Percentiles rank a stretch among this genome's conserved stretches.
These are phyloP conservation scores for Cheilosia vernalis DNA, from an alignment of 2,888 invertebrate species.

Conservation along the genomic window DNA sequence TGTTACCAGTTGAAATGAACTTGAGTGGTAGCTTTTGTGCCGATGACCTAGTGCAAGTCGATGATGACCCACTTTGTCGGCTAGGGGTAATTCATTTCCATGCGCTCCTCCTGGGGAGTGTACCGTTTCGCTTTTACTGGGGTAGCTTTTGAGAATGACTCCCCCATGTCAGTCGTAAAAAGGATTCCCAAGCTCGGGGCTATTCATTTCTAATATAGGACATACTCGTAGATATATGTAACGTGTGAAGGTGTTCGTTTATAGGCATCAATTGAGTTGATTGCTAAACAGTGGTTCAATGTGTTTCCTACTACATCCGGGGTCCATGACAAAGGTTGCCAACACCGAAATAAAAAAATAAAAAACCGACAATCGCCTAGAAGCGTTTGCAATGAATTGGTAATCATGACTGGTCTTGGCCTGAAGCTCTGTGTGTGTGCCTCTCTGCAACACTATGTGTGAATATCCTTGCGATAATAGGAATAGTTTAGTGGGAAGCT, in stretches of 20 bases:
- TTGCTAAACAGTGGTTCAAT: constrained; percentile 71
- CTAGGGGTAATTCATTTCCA: constrained; percentile 59
- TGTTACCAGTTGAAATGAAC: constrained; percentile 44
- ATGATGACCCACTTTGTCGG: constrained; percentile 51
- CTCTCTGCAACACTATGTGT: not conserved
- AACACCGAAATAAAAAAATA: constrained; percentile 34
- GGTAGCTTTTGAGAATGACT: constrained; percentile 16
- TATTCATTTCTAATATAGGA: constrained; percentile 53
- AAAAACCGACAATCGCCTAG: not conserved
- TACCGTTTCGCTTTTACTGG: constrained; percentile 36
- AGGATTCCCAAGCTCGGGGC: constrained; percentile 57
- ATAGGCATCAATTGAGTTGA: constrained; percentile 71
- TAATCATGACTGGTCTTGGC: constrained; percentile 39
- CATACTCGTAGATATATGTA: constrained; percentile 41
- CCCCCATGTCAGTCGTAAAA: constrained; percentile 47
- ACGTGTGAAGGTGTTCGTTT: constrained; percentile 60
- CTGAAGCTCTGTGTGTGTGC: constrained; percentile 40
- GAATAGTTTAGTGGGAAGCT: constrained; percentile 29
- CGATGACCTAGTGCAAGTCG: constrained; percentile 57
- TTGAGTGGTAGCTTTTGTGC: constrained; percentile 46
- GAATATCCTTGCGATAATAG: constrained; percentile 1
- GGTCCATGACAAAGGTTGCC: constrained; percentile 57
- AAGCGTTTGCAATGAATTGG: constrained; percentile 59
- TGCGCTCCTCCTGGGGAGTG: constrained; percentile 7
- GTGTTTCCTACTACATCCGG: constrained; percentile 62